Evolutionary conservation across 1,140 invertebrate genomes (phyloP).

Genomic region (Planococcus citri): DNA sequence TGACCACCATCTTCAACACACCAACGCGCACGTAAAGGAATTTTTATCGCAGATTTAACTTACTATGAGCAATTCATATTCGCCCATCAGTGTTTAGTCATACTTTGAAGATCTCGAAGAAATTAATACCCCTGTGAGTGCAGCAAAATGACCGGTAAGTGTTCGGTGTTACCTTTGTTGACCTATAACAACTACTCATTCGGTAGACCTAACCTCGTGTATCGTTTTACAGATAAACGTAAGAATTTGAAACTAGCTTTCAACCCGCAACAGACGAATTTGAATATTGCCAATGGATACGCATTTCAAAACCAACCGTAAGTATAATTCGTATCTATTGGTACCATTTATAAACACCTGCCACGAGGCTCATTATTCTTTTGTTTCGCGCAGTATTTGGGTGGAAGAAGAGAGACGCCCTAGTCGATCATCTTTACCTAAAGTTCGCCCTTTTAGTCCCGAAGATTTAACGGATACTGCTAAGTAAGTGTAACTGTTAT

Average conservation of each 20-base stretch:
- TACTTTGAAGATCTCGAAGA: too few species aligned
- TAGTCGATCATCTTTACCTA: neutral
- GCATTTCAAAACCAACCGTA: neutral
- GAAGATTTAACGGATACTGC: neutral
- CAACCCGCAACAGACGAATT: constrained; percentile 11
- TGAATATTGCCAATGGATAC: constrained; percentile 2
- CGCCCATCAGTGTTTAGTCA: too few species aligned
- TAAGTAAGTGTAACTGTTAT: neutral
- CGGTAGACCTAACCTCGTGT: too few species aligned
- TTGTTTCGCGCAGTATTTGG: neutral
- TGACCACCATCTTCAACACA: too few species aligned
- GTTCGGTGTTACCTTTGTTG: too few species aligned
- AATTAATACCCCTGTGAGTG: too few species aligned
- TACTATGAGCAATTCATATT: too few species aligned
- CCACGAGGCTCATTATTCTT: too few species aligned
- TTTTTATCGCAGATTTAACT: too few species aligned
- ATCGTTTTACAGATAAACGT: constrained; percentile 4
- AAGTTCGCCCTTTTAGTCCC: neutral
- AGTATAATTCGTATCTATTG: neutral
- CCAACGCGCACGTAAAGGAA: too few species aligned
- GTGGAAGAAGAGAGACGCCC: neutral
- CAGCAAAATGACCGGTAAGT: neutral
- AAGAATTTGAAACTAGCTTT: neutral
- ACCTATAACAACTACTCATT: too few species aligned
- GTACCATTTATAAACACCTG: too few species aligned